phyloP scores from a whole-genome alignment of 1,140 invertebrate species.

The Drepana arcuata region DNA sequence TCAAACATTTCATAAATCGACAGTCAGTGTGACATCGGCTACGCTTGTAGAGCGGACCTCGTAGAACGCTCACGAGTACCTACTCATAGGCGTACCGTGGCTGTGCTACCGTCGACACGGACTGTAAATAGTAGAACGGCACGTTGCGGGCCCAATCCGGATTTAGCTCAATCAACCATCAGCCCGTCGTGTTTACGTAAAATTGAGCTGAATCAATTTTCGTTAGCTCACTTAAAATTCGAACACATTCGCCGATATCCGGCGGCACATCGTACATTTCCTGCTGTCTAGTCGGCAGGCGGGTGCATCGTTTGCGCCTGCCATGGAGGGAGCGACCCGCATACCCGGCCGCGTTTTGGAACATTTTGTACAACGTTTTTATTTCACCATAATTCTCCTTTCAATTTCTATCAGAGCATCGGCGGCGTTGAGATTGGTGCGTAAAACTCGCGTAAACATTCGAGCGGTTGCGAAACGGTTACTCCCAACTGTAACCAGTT shows the following conservation, averaged over 20 bases:
- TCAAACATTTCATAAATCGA: too few relatives aligned
- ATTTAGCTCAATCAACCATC: conserved; percentile 26
- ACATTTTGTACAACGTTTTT: conserved; percentile 39
- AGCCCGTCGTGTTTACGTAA: conserved; percentile 22
- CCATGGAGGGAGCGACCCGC: not conserved
- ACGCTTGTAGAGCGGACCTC: too few relatives aligned
- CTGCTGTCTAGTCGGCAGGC: conserved; percentile 23
- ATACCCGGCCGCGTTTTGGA: conserved; percentile 9
- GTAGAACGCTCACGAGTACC: too few relatives aligned
- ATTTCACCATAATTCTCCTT: conserved; percentile 60
- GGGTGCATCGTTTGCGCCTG: not conserved
- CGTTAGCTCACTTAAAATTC: conserved; percentile 35
- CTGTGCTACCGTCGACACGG: too few relatives aligned
- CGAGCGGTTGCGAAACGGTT: conserved; percentile 56
- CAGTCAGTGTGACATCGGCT: too few relatives aligned
- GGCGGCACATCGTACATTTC: conserved; percentile 34
- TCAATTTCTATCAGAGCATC: conserved; percentile 54
- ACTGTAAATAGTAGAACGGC: conserved; percentile 11
- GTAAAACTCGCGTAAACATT: conserved; percentile 67
- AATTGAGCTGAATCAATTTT: conserved; percentile 35
- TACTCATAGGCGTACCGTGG: not conserved
- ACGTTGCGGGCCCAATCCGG: conserved; percentile 8
- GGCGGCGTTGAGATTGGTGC: conserved; percentile 49
- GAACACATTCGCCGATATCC: conserved; percentile 41
- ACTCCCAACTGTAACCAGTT: conserved; percentile 57